These are phyloP conservation scores for Plebejus anna DNA, from an alignment of 2,888 invertebrate species.

Conservation along the genomic window DNA sequence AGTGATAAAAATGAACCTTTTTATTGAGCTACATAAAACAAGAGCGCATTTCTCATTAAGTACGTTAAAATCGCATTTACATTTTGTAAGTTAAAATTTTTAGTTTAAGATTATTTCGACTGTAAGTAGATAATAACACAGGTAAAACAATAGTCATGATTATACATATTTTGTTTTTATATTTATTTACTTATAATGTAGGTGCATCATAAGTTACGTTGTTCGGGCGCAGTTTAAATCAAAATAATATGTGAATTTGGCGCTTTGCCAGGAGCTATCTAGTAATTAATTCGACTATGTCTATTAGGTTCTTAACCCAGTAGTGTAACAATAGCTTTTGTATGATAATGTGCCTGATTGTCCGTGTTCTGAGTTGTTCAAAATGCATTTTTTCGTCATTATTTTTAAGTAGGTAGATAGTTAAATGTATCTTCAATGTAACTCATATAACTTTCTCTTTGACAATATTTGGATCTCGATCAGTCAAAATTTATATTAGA, in stretches of 20 bases:
- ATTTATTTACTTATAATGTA: conserved; percentile 22
- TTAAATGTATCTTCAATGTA: conserved; percentile 53
- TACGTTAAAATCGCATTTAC: conserved; percentile 24
- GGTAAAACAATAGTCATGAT: conserved; percentile 37
- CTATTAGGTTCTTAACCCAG: conserved; percentile 7
- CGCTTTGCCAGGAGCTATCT: neutral
- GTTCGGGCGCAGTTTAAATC: conserved; percentile 10
- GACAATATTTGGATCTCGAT: conserved; percentile 63
- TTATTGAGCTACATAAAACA: neutral
- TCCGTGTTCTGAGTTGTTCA: conserved; percentile 40
- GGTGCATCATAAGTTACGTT: conserved; percentile 1
- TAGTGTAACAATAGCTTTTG: neutral
- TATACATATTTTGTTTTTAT: conserved; percentile 25
- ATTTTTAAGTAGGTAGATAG: conserved; percentile 63
- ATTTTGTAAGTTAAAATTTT: conserved; percentile 50
- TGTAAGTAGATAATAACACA: conserved; percentile 41
- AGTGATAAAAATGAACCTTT: conserved; percentile 18
- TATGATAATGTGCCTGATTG: neutral
- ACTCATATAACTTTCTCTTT: conserved; percentile 51
- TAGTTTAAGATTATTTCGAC: conserved; percentile 43
- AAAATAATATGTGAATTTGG: neutral
- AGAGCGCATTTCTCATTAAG: conserved; percentile 10
- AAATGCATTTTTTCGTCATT: conserved; percentile 59
- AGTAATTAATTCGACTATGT: conserved; percentile 2
- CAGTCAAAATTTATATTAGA: conserved; percentile 43